Evolutionary conservation across 1,140 invertebrate genomes (phyloP), one percentile per base, ranked within the genome.

Genomic region (Bombus consobrinus): DNA sequence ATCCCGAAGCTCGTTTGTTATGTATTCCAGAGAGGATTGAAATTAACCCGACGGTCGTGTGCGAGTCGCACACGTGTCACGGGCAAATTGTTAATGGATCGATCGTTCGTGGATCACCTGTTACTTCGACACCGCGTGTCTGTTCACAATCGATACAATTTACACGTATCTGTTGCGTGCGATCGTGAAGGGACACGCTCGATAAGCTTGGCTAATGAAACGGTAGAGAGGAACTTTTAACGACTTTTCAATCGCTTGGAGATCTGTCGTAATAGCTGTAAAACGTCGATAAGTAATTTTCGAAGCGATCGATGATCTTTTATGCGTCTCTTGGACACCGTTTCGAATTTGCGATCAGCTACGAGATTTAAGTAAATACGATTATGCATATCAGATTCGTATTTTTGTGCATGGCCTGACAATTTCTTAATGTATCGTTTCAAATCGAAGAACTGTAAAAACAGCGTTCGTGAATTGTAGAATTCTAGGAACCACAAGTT

Each of bases 101-200:
- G 47, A 37, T 41, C 34, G 64, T 34, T 66, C 41, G n/a, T 75
- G 32, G 22, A 53, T 75, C 74, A 57, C 34, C 74, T 76, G 74
- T 75, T 57, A 66, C n/a, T 32, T 32, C 62, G 62, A 64, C 15
- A 34, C 15, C 32, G 32, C 6, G 15, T 68, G 32, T 68, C 28
- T n/a, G 13, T 32, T 64, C 13, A 5, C 25, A 34, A 4, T 73
- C 72, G n/a, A 41, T 32, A 22, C 34, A 10, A 6, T 68, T 68
- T 37, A 10, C 34, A 22, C 34, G 9, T 6, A 37, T 68, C 32
- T 18, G 8, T 68, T 34, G 18, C 47, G 6, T 32, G 64, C 47
- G 15, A 18, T 22, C n/a, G 32, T 2, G 6, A 18, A 68, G 15
- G 13, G 12, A n/a, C 18, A 12, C 34, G 4, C 9, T 69, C 22